These are phyloP conservation scores for Rhinatrema bivittatum DNA, from an alignment of 2,797 vertebrate genomes.

Conservation along the genomic window DNA sequence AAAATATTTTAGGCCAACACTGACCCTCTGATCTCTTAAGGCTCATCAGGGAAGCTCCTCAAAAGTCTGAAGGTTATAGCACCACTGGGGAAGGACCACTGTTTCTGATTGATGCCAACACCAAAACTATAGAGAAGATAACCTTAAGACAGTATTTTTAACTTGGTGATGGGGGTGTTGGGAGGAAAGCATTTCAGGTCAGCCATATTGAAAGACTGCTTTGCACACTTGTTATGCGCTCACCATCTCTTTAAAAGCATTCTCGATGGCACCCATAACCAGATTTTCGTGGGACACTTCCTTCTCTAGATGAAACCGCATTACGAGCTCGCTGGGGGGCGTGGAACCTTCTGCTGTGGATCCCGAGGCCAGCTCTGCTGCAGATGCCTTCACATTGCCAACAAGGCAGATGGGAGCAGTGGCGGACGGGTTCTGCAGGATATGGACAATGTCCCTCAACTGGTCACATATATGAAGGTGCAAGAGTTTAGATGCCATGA, in stretches of 20 bases:
- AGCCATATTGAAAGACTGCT: too few species aligned
- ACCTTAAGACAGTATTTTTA: too few species aligned
- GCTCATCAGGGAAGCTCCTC: too few species aligned
- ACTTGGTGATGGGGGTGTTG: too few species aligned
- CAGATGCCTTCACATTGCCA: conserved; percentile 37
- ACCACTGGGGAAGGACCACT: too few species aligned
- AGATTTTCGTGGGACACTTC: conserved; percentile 82
- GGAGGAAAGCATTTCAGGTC: too few species aligned
- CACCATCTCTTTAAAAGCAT: conserved; percentile 91
- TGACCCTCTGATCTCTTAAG: too few species aligned
- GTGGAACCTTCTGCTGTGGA: conserved; percentile 56
- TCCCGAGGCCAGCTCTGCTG: conserved; percentile 45
- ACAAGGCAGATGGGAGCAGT: conserved; percentile 81
- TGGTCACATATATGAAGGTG: conserved; percentile 84
- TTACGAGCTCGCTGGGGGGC: conserved; percentile 44
- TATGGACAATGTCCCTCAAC: conserved; percentile 79
- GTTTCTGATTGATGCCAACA: too few species aligned
- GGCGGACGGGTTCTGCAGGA: conserved; percentile 71
- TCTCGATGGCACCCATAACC: conserved; percentile 91
- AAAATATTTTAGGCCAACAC: too few species aligned
- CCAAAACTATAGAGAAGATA: too few species aligned
- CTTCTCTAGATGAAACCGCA: conserved; percentile 88
- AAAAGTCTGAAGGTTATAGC: too few species aligned
- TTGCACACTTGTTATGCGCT: conserved; percentile 31
- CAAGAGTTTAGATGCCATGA: conserved; percentile 82